Evolutionary conservation across 2,113 vertebrate species (phyloP).

Genomic region (Cyprinodon tularosa): DNA sequence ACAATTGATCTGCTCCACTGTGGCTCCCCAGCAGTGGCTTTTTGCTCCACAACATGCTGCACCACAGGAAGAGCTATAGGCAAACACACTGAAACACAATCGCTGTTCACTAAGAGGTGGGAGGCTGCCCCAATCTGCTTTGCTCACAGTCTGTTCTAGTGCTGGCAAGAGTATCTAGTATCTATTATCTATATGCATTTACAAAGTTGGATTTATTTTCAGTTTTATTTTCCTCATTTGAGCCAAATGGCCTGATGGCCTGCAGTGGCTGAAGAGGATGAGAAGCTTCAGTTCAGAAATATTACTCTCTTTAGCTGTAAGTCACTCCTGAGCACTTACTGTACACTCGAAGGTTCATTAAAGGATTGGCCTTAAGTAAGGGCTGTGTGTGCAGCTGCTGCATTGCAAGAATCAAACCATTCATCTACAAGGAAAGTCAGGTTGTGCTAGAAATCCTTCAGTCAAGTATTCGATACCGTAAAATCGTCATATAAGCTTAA

Average conservation of each 20-base stretch:
- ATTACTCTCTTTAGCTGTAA: constrained; percentile 57
- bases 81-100: constrained; percentile 67
- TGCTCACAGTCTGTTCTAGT: constrained; percentile 66
- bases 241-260: constrained; percentile 79
- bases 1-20: constrained; percentile 84
- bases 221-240: constrained; percentile 51
- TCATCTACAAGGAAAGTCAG: constrained; percentile 18
- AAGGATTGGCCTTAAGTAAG: constrained; percentile 46
- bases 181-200: constrained; percentile 18
- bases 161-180: constrained; percentile 6
- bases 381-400: constrained; percentile 59
- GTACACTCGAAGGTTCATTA: constrained; percentile 68
- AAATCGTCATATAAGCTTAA: too few relatives aligned
- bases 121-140: constrained; percentile 58
- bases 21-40: constrained; percentile 74
- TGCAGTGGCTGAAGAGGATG: constrained; percentile 50
- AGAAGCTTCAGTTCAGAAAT: constrained; percentile 52
- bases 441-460: neutral
- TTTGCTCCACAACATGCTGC: constrained; percentile 72
- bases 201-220: constrained; percentile 70
- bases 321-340: constrained; percentile 67
- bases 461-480: neutral
- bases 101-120: constrained; percentile 46
- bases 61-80: constrained; percentile 62
- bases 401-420: constrained; percentile 38